Conservation (phyloP, 2,888 invertebrate genomes). For the Hipparchia semele region DNA sequence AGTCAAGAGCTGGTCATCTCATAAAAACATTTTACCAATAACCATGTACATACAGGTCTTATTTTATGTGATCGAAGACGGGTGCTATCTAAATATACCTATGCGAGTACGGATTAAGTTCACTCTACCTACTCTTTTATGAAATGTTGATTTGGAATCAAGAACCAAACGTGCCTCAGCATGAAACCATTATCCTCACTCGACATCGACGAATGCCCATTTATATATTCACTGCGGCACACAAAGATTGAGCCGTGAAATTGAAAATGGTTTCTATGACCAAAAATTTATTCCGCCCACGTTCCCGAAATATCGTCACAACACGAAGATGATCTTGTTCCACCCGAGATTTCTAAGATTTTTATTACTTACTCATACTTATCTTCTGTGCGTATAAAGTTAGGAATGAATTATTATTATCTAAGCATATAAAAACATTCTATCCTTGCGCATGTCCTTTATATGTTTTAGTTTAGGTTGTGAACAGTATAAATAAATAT, state of each 20-base stretch:
- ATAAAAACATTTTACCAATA: too few relatives aligned
- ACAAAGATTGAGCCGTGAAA: slow-evolving; percentile 82
- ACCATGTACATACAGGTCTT: too few relatives aligned
- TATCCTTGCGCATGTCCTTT: too few relatives aligned
- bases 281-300: slow-evolving; percentile 78
- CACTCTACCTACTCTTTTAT: neutral
- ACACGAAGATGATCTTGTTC: slow-evolving; percentile 52
- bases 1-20: too few relatives aligned
- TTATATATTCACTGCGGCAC: slow-evolving; percentile 80
- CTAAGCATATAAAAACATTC: too few relatives aligned
- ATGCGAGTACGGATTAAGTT: neutral
- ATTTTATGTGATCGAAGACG: too few relatives aligned
- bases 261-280: slow-evolving; percentile 81
- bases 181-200: slow-evolving; percentile 80
- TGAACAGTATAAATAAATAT: too few relatives aligned
- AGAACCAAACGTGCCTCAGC: slow-evolving; percentile 73
- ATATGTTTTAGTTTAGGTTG: too few relatives aligned
- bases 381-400: neutral
- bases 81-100: neutral
- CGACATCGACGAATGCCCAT: slow-evolving; percentile 80
- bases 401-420: too few relatives aligned
- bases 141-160: slow-evolving; percentile 41
- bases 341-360: slow-evolving; percentile 41
- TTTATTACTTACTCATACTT: neutral
- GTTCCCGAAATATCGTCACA: slow-evolving; percentile 70